Conservation (phyloP, 2,113 vertebrate genomes). For the Acrocephalus kingi region DNA sequence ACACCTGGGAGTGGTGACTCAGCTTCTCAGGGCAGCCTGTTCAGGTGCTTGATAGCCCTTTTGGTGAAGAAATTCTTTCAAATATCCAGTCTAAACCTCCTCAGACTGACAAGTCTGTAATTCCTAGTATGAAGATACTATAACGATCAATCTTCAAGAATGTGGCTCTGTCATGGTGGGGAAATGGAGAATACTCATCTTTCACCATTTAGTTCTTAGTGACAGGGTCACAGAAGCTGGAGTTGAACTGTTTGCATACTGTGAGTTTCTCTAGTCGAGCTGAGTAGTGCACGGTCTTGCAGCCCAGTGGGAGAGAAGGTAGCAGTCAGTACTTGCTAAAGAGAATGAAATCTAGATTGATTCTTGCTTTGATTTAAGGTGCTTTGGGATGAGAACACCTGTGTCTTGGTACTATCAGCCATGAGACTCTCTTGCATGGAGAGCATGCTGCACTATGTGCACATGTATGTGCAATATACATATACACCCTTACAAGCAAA, state of each 20-base stretch:
- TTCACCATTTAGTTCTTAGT: background rate
- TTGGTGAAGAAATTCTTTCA: background rate
- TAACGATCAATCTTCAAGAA: background rate
- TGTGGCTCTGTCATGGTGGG: background rate
- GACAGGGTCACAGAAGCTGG: background rate
- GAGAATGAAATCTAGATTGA: background rate
- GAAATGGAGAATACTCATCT: background rate
- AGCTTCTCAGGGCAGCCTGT: background rate
- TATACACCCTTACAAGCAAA: background rate
- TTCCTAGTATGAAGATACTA: background rate
- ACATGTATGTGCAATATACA: rapidly evolving
- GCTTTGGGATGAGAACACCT: background rate
- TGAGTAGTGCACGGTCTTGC: background rate
- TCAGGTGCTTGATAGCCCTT: background rate
- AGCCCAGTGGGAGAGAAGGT: background rate
- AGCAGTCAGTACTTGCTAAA: background rate
- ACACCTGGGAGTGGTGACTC: background rate
- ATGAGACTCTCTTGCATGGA: background rate
- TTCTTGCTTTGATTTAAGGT: background rate
- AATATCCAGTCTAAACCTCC: background rate
- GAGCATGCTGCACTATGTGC: rapidly evolving
- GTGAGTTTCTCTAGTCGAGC: background rate
- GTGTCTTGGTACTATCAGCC: background rate
- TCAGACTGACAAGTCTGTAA: background rate
- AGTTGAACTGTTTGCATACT: background rate